Percentiles rank a stretch among this genome's conserved stretches.
Conservation (phyloP, 2,888 invertebrate genomes). For the Apamea epomidion region DNA sequence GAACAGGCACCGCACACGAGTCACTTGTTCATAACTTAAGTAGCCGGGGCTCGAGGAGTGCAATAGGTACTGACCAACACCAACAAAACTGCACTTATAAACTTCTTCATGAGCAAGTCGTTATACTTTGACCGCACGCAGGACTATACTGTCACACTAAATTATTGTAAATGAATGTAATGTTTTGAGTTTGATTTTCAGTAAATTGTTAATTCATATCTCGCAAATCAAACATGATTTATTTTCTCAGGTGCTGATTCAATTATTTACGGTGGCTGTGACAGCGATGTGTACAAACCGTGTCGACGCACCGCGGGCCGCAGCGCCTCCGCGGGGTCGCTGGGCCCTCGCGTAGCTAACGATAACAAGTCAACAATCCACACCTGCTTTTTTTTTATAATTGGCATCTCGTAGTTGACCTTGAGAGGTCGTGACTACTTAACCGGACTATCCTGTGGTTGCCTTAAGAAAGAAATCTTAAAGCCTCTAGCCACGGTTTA, state of each 20-base stretch:
- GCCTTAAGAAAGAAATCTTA: too few relatives aligned
- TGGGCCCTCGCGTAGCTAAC: too few relatives aligned
- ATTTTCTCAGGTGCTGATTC: slow-evolving; percentile 8
- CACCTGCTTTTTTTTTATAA: too few relatives aligned
- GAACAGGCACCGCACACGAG: neutral
- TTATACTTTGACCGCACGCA: neutral
- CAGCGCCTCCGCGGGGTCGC: too few relatives aligned
- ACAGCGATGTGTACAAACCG: neutral
- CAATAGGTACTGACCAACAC: slow-evolving; percentile 5
- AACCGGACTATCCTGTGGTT: too few relatives aligned
- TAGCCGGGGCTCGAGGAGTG: neutral
- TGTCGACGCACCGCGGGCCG: too few relatives aligned
- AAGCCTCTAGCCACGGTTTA: too few relatives aligned
- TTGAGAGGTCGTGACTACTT: too few relatives aligned
- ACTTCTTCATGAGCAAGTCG: slow-evolving; percentile 4
- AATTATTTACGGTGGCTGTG: slow-evolving; percentile 2
- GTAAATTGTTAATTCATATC: neutral
- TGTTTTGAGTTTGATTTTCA: neutral
- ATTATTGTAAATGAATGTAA: slow-evolving; percentile 1
- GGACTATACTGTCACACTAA: neutral
- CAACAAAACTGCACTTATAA: slow-evolving; percentile 3
- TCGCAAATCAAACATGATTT: neutral
- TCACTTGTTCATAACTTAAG: neutral
- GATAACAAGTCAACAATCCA: too few relatives aligned
- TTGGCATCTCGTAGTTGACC: too few relatives aligned